Evolutionary conservation across 2,113 vertebrate species (phyloP), one percentile per base, ranked within the genome.

Genomic region (Anhinga rufa): DNA sequence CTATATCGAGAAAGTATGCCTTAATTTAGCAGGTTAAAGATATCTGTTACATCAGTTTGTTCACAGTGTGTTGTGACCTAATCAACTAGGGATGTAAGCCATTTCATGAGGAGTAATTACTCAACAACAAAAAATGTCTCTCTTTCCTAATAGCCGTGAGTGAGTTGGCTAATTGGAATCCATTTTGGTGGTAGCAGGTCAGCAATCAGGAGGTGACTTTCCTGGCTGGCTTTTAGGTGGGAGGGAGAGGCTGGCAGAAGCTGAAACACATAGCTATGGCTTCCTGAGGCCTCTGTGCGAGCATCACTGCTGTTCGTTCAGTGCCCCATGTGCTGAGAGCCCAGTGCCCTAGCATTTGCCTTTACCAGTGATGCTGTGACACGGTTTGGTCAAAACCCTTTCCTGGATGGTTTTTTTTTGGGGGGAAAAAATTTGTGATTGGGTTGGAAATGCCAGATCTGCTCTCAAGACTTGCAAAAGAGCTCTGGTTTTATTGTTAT

Each of bases 11-110:
- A 96, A 97, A 75, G 71, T 58, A 81, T 93, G 92, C 92, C 96
- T 98, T 97, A 98, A 98, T 98, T 98, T 97, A 97, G 97, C 97
- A 72, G 97, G 92, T 97, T 96, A 97, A 97, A 94, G 86, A 95
- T 97, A 97, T 95, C 86, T 96, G 82, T 97, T 97, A 96, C 86
- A 98, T 97, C 94, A 97, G 94, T 97, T 97, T 97, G 95, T 95
- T 97, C 92, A 95, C 95, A 97, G 93, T 86, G 86, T 90, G 74
- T 96, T 97, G 88, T 97, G 97, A 97, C 97, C 95, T 98, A 95
- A 97, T 96, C 95, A 87, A 75, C 91, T 81, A 76, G 93, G 80
- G 96, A 97, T 97, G 92, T 82, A 96, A 94, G 81, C 84, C 93
- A 96, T 95, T 98, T 96, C 52, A 72, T 95, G 76, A 95, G 94